Conservation (phyloP, 2,888 invertebrate species). For the Pollenia amentaria region DNA sequence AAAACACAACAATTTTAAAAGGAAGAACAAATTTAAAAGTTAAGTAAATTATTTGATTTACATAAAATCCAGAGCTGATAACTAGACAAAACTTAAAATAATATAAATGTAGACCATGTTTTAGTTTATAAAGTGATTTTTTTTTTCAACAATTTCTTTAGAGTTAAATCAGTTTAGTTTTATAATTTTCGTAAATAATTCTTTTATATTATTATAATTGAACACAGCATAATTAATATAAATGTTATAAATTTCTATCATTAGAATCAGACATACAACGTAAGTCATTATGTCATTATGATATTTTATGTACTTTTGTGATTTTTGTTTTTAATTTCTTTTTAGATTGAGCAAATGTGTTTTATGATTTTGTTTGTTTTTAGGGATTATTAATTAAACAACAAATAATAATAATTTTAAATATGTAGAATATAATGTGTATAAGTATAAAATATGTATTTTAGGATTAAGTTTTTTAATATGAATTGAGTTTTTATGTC, state of each 20-base stretch:
- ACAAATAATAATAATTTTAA: neutral
- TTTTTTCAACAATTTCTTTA: too few species aligned
- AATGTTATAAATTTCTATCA: neutral
- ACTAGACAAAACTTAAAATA: too few species aligned
- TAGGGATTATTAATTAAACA: slow-evolving; percentile 6
- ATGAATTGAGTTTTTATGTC: neutral
- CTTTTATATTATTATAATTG: too few species aligned
- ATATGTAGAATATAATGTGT: neutral
- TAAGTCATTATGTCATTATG: neutral
- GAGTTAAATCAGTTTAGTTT: neutral
- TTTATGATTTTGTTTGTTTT: slow-evolving; percentile 18
- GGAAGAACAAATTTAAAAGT: too few species aligned
- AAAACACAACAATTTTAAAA: too few species aligned
- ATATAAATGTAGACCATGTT: too few species aligned
- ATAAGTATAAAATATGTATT: neutral
- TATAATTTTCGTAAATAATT: slow-evolving; percentile 26
- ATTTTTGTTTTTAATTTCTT: neutral
- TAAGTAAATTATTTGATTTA: too few species aligned
- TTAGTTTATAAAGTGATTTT: too few species aligned
- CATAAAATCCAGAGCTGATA: too few species aligned
- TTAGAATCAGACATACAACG: slow-evolving; percentile 1
- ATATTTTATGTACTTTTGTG: slow-evolving; percentile 25
- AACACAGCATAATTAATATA: slow-evolving; percentile 21
- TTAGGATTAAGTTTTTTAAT: neutral
- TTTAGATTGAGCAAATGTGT: slow-evolving; percentile 19